phyloP scores from a whole-genome alignment of 2,888 invertebrate species.

The Automeris io region DNA sequence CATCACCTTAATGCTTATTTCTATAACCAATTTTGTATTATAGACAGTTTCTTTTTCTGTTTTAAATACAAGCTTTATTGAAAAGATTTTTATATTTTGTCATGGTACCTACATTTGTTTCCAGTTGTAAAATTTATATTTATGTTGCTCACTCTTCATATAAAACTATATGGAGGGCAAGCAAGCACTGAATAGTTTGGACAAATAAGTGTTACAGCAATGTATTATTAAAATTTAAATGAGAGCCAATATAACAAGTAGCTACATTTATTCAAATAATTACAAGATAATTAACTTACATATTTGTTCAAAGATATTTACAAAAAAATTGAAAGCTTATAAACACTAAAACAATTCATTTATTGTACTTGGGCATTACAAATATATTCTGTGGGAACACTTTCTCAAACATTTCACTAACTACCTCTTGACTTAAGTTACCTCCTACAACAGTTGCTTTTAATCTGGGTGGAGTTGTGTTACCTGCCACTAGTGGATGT shows the following conservation, averaged over 20 bases:
- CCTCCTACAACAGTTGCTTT: slow-evolving; percentile 70
- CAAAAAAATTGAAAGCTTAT: slow-evolving; percentile 39
- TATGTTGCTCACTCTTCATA: too few species aligned
- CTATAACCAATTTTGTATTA: too few species aligned
- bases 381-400: slow-evolving; percentile 69
- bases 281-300: slow-evolving; percentile 57
- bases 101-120: too few species aligned
- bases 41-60: too few species aligned
- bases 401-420: slow-evolving; percentile 69
- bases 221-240: too few species aligned
- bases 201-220: too few species aligned
- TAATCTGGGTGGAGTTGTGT: slow-evolving; percentile 81
- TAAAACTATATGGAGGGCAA: too few species aligned
- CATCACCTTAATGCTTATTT: too few species aligned
- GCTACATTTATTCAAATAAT: slow-evolving; percentile 59
- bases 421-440: slow-evolving; percentile 46
- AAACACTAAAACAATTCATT: slow-evolving; percentile 32
- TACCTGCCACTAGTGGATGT: slow-evolving; percentile 86
- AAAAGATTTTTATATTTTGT: too few species aligned
- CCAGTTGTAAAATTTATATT: too few species aligned
- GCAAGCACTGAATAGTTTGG: too few species aligned
- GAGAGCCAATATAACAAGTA: slow-evolving; percentile 43
- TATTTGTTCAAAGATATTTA: slow-evolving; percentile 64
- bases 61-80: too few species aligned
- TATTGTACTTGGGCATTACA: slow-evolving; percentile 75